These are phyloP conservation scores for Ageneiosus marmoratus DNA, from an alignment of 2,113 vertebrate genomes.

Conservation along the genomic window DNA sequence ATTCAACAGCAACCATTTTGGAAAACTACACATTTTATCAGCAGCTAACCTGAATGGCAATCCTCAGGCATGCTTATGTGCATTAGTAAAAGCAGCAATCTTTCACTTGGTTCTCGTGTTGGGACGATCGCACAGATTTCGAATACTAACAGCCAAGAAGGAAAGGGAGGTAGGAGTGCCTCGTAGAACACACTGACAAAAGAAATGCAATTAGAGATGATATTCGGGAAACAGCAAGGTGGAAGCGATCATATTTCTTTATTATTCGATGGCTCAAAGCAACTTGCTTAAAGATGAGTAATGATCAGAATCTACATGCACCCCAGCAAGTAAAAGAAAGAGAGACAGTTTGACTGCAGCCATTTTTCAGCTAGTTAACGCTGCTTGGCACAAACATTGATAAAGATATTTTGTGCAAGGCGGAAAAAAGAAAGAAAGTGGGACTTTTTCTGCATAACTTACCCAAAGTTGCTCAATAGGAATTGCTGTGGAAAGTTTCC, in stretches of 20 bases:
- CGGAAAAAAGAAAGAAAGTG: neutral
- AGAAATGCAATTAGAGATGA: conserved; percentile 58
- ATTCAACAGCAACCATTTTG: conserved; percentile 54
- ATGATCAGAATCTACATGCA: conserved; percentile 51
- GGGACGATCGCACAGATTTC: conserved; percentile 32
- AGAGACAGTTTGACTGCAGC: conserved; percentile 45
- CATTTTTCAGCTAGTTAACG: conserved; percentile 58
- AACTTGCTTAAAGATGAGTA: conserved; percentile 62
- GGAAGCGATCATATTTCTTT: conserved; percentile 62
- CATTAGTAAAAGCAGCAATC: conserved; percentile 60
- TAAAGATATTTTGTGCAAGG: conserved; percentile 29
- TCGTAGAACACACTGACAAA: conserved; percentile 37
- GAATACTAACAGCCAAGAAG: conserved; percentile 45
- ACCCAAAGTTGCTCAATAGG: neutral
- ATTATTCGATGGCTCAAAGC: conserved; percentile 57
- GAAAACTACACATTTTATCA: conserved; percentile 52
- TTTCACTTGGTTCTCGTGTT: conserved; percentile 24
- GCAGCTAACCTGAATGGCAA: conserved; percentile 41
- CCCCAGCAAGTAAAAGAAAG: conserved; percentile 41
- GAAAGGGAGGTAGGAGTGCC: conserved; percentile 15
- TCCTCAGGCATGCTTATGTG: conserved; percentile 58
- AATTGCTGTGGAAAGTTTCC: neutral
- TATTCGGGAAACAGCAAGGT: conserved; percentile 51
- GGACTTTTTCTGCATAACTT: conserved; percentile 19
- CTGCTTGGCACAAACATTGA: neutral